A percentile compares a stretch with the other conserved stretches of the same genome.
Evolutionary conservation across 2,888 invertebrate genomes (phyloP).

Genomic region (Endotricha flammealis): DNA sequence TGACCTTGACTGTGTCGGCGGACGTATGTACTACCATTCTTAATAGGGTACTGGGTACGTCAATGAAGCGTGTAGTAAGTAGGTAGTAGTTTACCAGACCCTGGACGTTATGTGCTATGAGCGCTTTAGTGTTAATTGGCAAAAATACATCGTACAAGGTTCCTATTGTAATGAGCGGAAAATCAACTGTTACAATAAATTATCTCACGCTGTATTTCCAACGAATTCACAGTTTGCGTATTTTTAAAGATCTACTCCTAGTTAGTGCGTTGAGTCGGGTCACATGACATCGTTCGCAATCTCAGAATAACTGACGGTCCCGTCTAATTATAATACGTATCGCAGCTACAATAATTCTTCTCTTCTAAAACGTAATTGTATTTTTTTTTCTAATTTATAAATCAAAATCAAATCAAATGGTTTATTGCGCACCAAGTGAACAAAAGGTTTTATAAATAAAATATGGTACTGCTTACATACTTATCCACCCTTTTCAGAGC

Average conservation of each 20-base stretch:
- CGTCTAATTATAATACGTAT: conserved; percentile 62
- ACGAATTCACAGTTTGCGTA: conserved; percentile 8
- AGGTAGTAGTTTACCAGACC: conserved; percentile 1
- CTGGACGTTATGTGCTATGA: conserved; percentile 14
- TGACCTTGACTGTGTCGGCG: conserved; percentile 8
- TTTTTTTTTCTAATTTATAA: too few relatives aligned
- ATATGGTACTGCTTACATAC: too few relatives aligned
- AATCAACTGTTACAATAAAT: conserved; percentile 11
- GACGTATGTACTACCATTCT: background rate
- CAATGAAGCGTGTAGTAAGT: conserved; percentile 2
- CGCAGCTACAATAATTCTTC: conserved; percentile 18
- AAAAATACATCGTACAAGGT: conserved; percentile 9
- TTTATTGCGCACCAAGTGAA: too few relatives aligned
- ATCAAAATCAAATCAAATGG: too few relatives aligned
- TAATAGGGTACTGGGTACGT: conserved; percentile 10
- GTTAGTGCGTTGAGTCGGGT: conserved; percentile 42
- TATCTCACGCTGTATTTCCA: conserved; percentile 5
- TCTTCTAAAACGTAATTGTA: background rate
- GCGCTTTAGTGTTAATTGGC: conserved; percentile 22
- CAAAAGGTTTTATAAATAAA: too few relatives aligned
- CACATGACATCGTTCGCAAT: conserved; percentile 60
- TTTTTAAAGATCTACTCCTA: conserved; percentile 24
- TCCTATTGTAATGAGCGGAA: conserved; percentile 9
- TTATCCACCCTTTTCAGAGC: too few relatives aligned
- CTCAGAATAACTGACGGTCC: conserved; percentile 67